Evolutionary conservation across 1,140 invertebrate species (phyloP).

Genomic region (Octopus sinensis): DNA sequence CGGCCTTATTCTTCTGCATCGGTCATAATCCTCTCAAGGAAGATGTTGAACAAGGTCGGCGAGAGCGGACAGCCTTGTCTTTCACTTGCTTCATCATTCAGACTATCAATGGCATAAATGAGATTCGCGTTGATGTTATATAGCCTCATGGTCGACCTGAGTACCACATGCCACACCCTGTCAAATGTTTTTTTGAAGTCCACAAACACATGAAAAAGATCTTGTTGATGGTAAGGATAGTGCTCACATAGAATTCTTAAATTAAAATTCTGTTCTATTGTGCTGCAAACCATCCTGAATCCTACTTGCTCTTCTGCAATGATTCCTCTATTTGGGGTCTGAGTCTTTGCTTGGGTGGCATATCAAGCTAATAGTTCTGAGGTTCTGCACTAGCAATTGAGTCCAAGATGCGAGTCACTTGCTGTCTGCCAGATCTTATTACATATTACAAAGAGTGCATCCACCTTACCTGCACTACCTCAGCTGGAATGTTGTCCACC

Average conservation of each 20-base stretch:
- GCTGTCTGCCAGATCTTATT: conserved; percentile 23
- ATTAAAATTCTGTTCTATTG: conserved; percentile 32
- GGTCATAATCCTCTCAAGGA: no score
- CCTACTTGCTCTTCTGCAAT: conserved; percentile 16
- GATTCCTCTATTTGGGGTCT: not conserved
- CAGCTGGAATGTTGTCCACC: conserved; percentile 25
- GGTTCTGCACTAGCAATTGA: no score
- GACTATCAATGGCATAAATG: not conserved
- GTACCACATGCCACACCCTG: conserved; percentile 22
- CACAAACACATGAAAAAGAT: conserved; percentile 25
- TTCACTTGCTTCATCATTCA: not conserved
- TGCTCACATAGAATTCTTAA: conserved; percentile 25
- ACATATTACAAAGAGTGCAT: conserved; percentile 9
- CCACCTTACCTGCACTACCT: conserved; percentile 21
- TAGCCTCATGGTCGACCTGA: not conserved
- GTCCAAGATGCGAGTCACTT: no score
- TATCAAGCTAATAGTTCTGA: no score
- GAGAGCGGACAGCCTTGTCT: no score
- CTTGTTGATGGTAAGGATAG: conserved; percentile 26
- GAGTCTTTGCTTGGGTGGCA: not conserved
- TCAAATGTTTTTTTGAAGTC: conserved; percentile 18
- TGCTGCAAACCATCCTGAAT: conserved; percentile 21
- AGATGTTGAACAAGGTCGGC: no score
- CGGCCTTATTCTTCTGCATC: no score
- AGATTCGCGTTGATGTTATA: not conserved